Conservation (phyloP, 1,140 invertebrate genomes). For the Anagrus nilaparvatae region DNA sequence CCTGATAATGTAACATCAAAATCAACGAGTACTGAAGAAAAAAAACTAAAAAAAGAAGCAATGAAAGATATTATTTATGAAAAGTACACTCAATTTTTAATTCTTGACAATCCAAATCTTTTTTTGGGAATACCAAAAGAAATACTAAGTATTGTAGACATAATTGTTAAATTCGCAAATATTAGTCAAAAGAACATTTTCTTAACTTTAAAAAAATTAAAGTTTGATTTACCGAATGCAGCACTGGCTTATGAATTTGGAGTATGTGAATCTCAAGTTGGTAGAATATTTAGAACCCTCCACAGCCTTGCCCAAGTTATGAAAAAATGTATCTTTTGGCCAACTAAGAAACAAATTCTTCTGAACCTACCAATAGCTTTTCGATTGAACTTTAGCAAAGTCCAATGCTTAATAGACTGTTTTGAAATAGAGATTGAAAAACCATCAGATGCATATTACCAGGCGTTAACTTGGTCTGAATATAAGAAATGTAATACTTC, state of each 20-base stretch:
- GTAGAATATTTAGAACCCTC: too few species aligned
- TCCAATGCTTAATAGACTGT: constrained; percentile 29
- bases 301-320: background rate
- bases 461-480: constrained; percentile 32
- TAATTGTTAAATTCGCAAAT: background rate
- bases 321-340: constrained; percentile 10
- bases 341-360: constrained; percentile 7
- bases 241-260: too few species aligned
- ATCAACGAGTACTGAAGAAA: background rate
- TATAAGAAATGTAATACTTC: constrained; percentile 34
- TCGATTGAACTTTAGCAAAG: constrained; percentile 22
- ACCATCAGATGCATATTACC: constrained; percentile 22
- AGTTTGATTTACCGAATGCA: too few species aligned
- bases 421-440: constrained; percentile 33
- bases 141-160: constrained; percentile 1
- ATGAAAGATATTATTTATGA: too few species aligned
- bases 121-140: constrained; percentile 8
- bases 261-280: too few species aligned
- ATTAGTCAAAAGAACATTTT: constrained; percentile 9
- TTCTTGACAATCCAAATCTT: constrained; percentile 4
- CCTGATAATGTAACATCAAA: background rate
- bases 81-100: too few species aligned
- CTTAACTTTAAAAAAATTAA: too few species aligned
- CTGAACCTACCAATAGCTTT: constrained; percentile 25
- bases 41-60: too few species aligned